Conservation (phyloP, 2,888 invertebrate species). For the Argyresthia albistria region DNA sequence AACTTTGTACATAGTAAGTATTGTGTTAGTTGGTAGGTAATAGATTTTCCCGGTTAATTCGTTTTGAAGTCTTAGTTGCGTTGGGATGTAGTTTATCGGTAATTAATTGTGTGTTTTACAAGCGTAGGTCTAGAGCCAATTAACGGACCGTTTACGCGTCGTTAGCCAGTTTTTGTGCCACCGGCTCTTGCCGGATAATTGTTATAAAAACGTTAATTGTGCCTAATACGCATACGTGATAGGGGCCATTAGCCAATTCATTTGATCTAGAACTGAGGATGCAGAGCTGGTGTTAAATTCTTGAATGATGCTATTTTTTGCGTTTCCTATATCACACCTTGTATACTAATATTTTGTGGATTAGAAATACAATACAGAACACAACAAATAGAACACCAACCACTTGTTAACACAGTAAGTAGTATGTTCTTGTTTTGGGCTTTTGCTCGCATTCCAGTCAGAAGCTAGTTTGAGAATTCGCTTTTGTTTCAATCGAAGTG, state of each 20-base stretch:
- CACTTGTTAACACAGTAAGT: no score
- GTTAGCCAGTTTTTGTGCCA: slow-evolving; percentile 33
- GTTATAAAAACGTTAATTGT: slow-evolving; percentile 30
- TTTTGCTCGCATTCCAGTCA: no score
- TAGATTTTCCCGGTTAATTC: background rate
- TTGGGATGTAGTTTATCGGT: background rate
- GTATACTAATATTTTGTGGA: background rate
- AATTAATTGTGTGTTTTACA: slow-evolving; percentile 6
- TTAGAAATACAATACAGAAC: no score
- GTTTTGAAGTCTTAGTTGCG: background rate
- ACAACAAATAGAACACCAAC: no score
- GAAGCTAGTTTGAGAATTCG: no score
- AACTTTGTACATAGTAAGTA: background rate
- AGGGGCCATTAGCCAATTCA: slow-evolving; percentile 3
- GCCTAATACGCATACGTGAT: slow-evolving; percentile 3
- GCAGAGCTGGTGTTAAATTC: background rate
- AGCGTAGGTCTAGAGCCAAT: slow-evolving; percentile 18
- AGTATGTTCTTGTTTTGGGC: no score
- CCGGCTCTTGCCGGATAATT: slow-evolving; percentile 26
- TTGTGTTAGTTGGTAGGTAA: background rate
- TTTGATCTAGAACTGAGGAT: background rate
- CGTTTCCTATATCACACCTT: background rate
- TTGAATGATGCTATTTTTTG: background rate
- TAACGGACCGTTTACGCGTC: slow-evolving; percentile 33
- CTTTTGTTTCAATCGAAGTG: no score